Conservation (phyloP, 2,113 vertebrate genomes). For the Prionailurus bengalensis region DNA sequence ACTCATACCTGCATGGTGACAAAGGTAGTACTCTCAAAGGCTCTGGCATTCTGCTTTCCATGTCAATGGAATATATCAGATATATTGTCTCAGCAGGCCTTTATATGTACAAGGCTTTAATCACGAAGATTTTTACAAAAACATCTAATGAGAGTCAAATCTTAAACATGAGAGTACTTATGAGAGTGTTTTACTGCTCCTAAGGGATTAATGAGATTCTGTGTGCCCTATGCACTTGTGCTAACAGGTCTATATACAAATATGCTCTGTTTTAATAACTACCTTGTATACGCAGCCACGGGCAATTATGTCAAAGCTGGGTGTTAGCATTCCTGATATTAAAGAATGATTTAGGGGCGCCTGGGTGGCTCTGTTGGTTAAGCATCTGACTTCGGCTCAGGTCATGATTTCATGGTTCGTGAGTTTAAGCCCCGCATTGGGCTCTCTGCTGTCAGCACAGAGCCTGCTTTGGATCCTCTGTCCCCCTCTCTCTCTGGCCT, state of each 20-base stretch:
- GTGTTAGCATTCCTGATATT: neutral
- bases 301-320: neutral
- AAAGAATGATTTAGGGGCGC: neutral
- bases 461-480: too few relatives aligned
- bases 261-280: neutral
- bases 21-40: neutral
- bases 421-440: too few relatives aligned
- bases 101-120: constrained; percentile 23
- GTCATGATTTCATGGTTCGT: too few relatives aligned
- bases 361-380: too few relatives aligned
- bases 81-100: neutral
- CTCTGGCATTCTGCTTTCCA: neutral
- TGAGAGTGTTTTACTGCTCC: neutral
- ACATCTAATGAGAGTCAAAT: constrained; percentile 7
- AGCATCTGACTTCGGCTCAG: too few relatives aligned
- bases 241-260: neutral
- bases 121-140: constrained; percentile 40
- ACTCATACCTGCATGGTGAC: neutral
- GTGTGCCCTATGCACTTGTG: neutral
- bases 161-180: neutral
- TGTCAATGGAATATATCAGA: neutral
- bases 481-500: too few relatives aligned
- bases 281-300: neutral
- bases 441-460: too few relatives aligned
- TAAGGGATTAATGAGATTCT: neutral